These are phyloP conservation scores for Acanthosepion lycidas DNA, from an alignment of 2,888 invertebrate species.

Conservation along the genomic window DNA sequence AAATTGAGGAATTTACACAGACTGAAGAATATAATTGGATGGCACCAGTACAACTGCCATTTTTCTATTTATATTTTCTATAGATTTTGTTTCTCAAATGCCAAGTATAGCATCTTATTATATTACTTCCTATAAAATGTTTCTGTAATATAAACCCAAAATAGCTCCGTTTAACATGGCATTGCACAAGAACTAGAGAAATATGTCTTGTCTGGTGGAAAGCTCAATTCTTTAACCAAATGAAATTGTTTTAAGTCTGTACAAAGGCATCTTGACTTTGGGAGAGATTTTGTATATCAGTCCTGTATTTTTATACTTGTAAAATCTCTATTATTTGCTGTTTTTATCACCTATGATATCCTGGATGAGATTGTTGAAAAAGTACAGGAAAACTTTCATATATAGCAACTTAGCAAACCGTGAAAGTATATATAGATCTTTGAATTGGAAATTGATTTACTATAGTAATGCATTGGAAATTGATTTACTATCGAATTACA, in stretches of 20 bases:
- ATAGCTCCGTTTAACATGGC: not conserved
- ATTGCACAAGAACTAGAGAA: not conserved
- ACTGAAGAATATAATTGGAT: not conserved
- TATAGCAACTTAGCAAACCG: no score
- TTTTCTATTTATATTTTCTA: constrained; percentile 4
- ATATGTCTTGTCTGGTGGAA: not conserved
- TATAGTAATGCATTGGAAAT: no score
- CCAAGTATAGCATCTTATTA: not conserved
- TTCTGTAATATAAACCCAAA: not conserved
- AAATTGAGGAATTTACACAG: not conserved
- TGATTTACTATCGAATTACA: no score
- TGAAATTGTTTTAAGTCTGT: not conserved
- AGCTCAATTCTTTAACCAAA: not conserved
- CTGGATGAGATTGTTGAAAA: no score
- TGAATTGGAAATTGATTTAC: no score
- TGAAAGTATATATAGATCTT: no score
- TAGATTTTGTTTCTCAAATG: not conserved
- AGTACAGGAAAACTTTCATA: no score
- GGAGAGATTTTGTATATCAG: no score
- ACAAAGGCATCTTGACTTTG: no score
- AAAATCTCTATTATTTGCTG: no score
- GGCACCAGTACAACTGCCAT: not conserved
- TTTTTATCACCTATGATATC: no score
- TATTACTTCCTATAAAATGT: not conserved
- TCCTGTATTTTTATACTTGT: no score